Base-by-base conservation (phyloP, 2,888 invertebrate species). In the Nemotelus pantherinus region DNA sequence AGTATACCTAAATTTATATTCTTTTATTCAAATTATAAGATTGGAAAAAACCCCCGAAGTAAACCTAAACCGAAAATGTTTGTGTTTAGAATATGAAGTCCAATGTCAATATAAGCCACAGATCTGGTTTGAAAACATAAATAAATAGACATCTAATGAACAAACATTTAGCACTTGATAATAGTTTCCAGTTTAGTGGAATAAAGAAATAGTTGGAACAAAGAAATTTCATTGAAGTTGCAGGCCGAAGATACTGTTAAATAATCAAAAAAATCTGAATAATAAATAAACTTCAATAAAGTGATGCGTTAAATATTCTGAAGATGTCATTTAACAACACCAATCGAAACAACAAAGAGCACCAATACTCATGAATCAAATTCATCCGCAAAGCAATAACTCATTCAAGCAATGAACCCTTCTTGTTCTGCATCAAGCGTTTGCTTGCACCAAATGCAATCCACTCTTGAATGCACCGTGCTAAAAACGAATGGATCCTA, bases 291-390 rank as follows among this genome's bases (percentile, higher is more conserved):
- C 25, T 25, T 25, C 25, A 25, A 25, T 25, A 25, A 25, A 25
- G 25, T 25, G 25, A 25, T 25, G 25, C 25, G 25, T 25, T 25
- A 9, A 50, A 25, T 25, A 10, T 65, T n/a, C 71, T 71, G 71
- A 43, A 44, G 6, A 44, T 71, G 71, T 71, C 71, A 71, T 39
- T 71, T 71, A 43, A 71, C 71, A 71, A 57, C 71, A 43, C 48
- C 71, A 71, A 71, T 71, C 43, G 43, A 71, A 55, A 39, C 55
- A 43, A 71, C 55, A 43, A 55, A 53, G 39, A 68, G 25, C 41
- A 10, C 25, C 7, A 53, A 41, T 39, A 10, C n/a, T 45, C 41
- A 71, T 41, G 71, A 53, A 50, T 68, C 55, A 55, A 57, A 71
- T 55, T 53, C 71, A 55, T 55, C 71, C 41, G 3, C 7, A 4